Evolutionary conservation across 1,140 invertebrate species (phyloP), one percentile per base, ranked within the genome.

Genomic region (Leptinotarsa undecemlineata): DNA sequence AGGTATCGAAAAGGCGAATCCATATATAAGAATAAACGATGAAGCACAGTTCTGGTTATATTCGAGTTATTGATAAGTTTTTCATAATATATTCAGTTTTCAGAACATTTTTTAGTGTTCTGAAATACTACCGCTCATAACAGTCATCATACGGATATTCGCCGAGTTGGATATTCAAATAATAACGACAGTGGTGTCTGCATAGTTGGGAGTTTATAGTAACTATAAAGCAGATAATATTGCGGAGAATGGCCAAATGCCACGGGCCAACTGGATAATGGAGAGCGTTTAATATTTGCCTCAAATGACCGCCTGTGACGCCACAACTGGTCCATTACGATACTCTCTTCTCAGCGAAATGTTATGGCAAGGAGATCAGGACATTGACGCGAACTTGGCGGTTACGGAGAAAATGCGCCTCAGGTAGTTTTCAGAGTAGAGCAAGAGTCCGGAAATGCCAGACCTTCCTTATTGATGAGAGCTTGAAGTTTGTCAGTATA

Each of bases 171-270:
- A 57, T 57, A 57, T 57, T 57, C 51, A 57, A 57, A 57, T 57
- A 57, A 57, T 57, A 57, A 57, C 51, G 51, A 17, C n/a, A 19
- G 51, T 57, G 51, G n/a, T 57, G 51, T 57, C 51, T 57, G 51
- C 51, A n/a, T 57, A 57, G 51, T 57, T 57, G 51, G 51, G 51
- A 19, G 51, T 57, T 57, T 19, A 57, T 57, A 6, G 51, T 57
- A 57, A 57, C 51, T 57, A 57, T 57, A n/a, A 57, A 57, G 51
- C 51, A 57, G 51, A 57, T 57, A 17, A 57, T 57, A 57, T 57
- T 57, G 51, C 51, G 51, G 51, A 57, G 51, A 57, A 57, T 17
- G 51, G n/a, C 17, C 51, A 19, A 57, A 8, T 57, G 51, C 51
- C 51, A 57, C 51, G 6, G 3, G 51, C 51, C 51, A 57, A 57